Percentiles rank a stretch among this genome's conserved stretches.
Evolutionary conservation across 2,888 invertebrate genomes (phyloP).

Genomic region (Litoditis marina): DNA sequence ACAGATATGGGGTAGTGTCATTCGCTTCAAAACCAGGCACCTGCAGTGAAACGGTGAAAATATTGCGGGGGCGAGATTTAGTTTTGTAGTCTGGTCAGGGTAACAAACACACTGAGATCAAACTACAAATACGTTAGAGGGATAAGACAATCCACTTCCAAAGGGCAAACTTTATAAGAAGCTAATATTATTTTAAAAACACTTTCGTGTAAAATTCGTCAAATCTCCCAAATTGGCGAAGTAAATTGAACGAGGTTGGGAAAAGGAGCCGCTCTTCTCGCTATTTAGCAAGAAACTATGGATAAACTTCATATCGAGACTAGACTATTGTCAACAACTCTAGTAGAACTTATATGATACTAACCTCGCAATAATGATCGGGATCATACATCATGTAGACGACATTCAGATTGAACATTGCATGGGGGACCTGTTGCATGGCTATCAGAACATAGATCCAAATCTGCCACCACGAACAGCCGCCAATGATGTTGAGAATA

Average conservation of each 20-base stretch:
- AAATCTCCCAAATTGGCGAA: not conserved
- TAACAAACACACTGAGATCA: no score
- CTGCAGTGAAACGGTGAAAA: no score
- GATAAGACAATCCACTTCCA: no score
- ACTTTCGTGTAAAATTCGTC: no score
- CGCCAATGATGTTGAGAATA: slow-evolving; percentile 62
- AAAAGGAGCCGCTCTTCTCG: no score
- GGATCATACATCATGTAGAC: slow-evolving; percentile 62
- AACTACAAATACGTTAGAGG: no score
- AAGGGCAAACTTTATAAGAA: no score
- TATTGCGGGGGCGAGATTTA: no score
- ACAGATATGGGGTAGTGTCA: slow-evolving; percentile 33
- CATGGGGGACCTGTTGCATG: slow-evolving; percentile 61
- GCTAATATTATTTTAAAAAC: no score
- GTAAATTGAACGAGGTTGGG: no score
- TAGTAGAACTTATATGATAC: slow-evolving; percentile 61
- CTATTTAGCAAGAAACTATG: no score
- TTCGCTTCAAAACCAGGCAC: slow-evolving; percentile 53
- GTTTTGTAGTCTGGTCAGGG: no score
- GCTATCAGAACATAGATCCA: slow-evolving; percentile 61
- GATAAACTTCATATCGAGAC: not conserved
- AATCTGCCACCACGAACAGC: slow-evolving; percentile 62
- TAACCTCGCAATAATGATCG: slow-evolving; percentile 61
- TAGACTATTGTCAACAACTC: not conserved
- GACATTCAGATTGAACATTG: slow-evolving; percentile 60